Conservation (phyloP, 2,113 vertebrate genomes). For the Acanthochromis polyacanthus region DNA sequence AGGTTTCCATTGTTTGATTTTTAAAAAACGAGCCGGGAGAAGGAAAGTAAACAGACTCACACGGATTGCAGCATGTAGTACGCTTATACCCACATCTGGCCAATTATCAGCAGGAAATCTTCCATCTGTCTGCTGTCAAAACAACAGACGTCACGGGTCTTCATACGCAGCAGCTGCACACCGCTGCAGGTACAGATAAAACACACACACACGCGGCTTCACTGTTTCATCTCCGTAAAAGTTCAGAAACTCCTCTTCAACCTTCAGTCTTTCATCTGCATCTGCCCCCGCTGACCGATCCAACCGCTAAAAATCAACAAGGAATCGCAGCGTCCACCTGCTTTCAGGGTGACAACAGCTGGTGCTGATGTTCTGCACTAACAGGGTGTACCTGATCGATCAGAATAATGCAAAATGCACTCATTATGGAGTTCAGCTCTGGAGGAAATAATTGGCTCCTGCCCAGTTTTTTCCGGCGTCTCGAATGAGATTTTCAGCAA, state of each 20-base stretch:
- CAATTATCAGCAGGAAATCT: slow-evolving; percentile 52
- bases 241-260: slow-evolving; percentile 4
- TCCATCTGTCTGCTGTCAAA: slow-evolving; percentile 73
- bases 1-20: slow-evolving; percentile 34
- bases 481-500: neutral
- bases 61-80: neutral
- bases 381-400: slow-evolving; percentile 1
- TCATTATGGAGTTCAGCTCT: neutral
- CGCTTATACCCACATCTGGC: slow-evolving; percentile 40
- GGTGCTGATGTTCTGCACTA: neutral
- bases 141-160: slow-evolving; percentile 32
- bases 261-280: slow-evolving; percentile 11
- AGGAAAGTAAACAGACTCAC: slow-evolving; percentile 28
- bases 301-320: neutral
- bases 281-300: slow-evolving; percentile 1
- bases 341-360: slow-evolving; percentile 9
- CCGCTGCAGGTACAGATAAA: neutral
- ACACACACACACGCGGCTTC: slow-evolving; percentile 7
- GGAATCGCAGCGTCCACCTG: neutral
- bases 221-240: neutral
- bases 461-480: neutral
- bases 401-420: slow-evolving; percentile 3
- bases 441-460: neutral
- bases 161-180: neutral
- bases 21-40: slow-evolving; percentile 11